A percentile compares a stretch with the other conserved stretches of the same genome.
These are phyloP conservation scores for Amblyornis subalaris DNA, from an alignment of 2,113 vertebrate genomes.

Conservation along the genomic window DNA sequence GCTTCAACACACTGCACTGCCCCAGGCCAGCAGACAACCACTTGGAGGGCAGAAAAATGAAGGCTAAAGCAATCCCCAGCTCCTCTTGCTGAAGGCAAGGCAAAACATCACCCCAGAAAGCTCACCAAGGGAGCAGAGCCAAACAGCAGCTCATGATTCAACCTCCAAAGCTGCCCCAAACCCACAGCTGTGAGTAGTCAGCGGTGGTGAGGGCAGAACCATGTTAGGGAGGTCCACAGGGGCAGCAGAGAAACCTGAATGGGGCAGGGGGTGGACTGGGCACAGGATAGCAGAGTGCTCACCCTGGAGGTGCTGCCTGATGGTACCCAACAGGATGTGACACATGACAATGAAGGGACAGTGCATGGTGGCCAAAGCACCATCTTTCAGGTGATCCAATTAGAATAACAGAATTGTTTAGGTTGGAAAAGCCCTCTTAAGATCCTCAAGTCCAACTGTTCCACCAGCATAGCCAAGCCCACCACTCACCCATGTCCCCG, in stretches of 20 bases:
- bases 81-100: fast-evolving
- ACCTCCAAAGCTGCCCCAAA: not conserved
- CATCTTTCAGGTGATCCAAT: not conserved
- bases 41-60: not conserved
- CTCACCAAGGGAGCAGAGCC: not conserved
- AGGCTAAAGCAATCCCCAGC: not conserved
- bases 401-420: not conserved
- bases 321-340: not conserved
- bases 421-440: not conserved
- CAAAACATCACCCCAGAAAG: not conserved
- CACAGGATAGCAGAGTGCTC: not conserved
- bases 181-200: not conserved
- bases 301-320: not conserved
- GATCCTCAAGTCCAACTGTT: not conserved
- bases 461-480: not conserved
- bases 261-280: not conserved
- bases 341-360: not conserved
- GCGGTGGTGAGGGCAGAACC: not conserved
- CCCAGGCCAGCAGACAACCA: not conserved
- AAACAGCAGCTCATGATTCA: not conserved
- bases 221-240: fast-evolving
- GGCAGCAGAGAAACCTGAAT: not conserved
- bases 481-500: fast-evolving
- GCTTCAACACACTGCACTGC: not conserved
- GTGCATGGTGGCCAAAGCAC: not conserved